Percentiles rank a stretch among this genome's conserved stretches.
phyloP scores from a whole-genome alignment of 2,888 invertebrate species.

The Nesidiocoris tenuis region DNA sequence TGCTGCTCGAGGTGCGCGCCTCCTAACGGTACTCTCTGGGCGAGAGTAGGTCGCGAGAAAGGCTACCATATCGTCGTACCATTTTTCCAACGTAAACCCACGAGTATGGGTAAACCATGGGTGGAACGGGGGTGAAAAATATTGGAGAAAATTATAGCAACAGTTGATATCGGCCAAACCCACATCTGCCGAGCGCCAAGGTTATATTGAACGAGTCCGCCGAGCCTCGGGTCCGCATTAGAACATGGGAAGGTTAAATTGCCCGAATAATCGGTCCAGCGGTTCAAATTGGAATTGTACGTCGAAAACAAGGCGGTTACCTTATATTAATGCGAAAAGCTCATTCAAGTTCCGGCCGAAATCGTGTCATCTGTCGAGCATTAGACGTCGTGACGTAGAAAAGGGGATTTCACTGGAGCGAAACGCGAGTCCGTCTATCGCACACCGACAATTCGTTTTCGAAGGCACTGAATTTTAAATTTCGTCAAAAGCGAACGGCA shows the following conservation, averaged over 20 bases:
- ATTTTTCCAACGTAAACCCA: not conserved
- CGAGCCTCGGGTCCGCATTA: too few species aligned
- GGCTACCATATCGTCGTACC: not conserved
- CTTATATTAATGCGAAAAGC: constrained; percentile 39
- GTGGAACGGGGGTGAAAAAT: too few species aligned
- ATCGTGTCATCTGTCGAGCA: constrained; percentile 25
- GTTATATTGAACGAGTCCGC: too few species aligned
- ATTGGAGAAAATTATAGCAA: not conserved
- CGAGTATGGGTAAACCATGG: not conserved
- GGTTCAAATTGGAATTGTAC: too few species aligned
- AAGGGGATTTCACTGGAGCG: not conserved
- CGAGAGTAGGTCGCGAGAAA: not conserved
- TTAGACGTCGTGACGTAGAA: constrained; percentile 1
- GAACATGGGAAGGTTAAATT: too few species aligned
- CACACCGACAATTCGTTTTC: constrained; percentile 13
- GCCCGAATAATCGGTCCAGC: too few species aligned
- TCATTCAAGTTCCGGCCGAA: constrained; percentile 38
- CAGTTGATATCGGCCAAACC: not conserved
- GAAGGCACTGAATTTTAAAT: not conserved
- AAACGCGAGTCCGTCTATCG: constrained; percentile 2
- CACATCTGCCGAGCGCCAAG: not conserved
- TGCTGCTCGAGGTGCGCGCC: not conserved
- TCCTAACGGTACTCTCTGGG: not conserved
- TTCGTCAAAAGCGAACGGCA: constrained; percentile 41
- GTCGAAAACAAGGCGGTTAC: constrained; percentile 26